phyloP scores from a whole-genome alignment of 2,113 vertebrate genomes.

The Myxocyprinus asiaticus region DNA sequence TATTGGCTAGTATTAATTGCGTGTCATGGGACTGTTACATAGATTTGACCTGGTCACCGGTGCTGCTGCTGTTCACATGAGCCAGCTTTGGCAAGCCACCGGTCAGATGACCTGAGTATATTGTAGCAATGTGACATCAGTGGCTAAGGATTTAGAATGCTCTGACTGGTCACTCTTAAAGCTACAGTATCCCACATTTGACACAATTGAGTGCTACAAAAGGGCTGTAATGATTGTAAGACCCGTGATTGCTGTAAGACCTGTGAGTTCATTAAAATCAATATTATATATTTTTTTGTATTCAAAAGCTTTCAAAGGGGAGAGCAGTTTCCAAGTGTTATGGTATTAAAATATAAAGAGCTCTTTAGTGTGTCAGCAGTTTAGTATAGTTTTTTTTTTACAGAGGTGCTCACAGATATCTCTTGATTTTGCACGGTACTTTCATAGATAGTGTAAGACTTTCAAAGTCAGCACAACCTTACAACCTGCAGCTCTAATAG shows the following conservation, averaged over 20 bases:
- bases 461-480: conserved; percentile 28
- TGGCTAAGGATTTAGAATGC: conserved; percentile 12
- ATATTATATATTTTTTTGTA: background rate
- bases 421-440: conserved; percentile 18
- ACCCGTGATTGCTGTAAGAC: background rate
- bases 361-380: conserved; percentile 31
- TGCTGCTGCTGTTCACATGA: background rate
- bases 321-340: conserved; percentile 19
- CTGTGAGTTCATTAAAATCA: background rate
- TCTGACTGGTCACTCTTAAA: conserved; percentile 10
- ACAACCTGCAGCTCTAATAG: background rate
- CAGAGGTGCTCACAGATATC: conserved; percentile 8
- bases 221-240: conserved; percentile 5
- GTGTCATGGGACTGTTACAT: background rate
- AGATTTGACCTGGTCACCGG: conserved; percentile 7
- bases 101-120: conserved; percentile 11
- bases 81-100: conserved; percentile 6
- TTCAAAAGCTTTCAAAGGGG: background rate
- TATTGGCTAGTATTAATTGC: conserved; percentile 18
- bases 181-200: background rate
- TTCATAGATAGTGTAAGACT: background rate
- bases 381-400: background rate
- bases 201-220: background rate
- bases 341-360: conserved; percentile 24
- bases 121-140: conserved; percentile 1